Evolutionary conservation across 2,113 vertebrate species (phyloP).

Genomic region (Machaerirhynchus nigripectus): DNA sequence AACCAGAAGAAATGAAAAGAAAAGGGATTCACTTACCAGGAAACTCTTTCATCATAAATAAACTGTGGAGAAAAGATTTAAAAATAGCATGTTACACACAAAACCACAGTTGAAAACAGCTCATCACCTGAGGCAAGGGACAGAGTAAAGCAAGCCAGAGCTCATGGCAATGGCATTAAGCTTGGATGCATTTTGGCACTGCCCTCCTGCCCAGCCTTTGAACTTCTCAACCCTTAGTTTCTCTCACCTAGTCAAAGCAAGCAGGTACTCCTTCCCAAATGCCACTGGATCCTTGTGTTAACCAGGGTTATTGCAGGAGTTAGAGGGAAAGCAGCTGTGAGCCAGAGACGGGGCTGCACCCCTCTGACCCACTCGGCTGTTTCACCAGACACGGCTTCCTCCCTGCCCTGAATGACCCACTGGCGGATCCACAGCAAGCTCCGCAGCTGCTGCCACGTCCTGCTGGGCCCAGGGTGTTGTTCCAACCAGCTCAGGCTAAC

Average conservation of each 20-base stretch:
- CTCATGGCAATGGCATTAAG: neutral
- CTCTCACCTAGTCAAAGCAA: neutral
- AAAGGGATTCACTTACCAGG: conserved; percentile 83
- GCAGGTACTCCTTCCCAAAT: neutral
- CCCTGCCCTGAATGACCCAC: rapidly evolving
- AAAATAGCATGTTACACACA: conserved; percentile 32
- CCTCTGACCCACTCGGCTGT: rapidly evolving
- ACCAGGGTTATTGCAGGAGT: neutral
- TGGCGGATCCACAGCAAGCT: neutral
- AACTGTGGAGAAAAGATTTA: conserved; percentile 77
- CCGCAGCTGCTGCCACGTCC: rapidly evolving
- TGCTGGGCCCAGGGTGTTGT: neutral
- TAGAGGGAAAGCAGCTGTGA: neutral
- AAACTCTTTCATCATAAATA: conserved; percentile 96
- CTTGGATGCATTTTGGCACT: neutral
- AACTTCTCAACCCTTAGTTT: neutral
- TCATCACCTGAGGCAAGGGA: neutral
- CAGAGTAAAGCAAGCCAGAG: neutral
- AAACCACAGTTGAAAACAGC: neutral
- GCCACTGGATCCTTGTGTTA: neutral
- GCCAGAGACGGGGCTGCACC: neutral
- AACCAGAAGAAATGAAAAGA: neutral
- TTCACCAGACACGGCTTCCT: rapidly evolving
- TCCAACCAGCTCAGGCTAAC: neutral
- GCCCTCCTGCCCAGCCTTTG: neutral